Base-by-base conservation (phyloP, 2,888 invertebrate genomes). In the Papilio elwesi region DNA sequence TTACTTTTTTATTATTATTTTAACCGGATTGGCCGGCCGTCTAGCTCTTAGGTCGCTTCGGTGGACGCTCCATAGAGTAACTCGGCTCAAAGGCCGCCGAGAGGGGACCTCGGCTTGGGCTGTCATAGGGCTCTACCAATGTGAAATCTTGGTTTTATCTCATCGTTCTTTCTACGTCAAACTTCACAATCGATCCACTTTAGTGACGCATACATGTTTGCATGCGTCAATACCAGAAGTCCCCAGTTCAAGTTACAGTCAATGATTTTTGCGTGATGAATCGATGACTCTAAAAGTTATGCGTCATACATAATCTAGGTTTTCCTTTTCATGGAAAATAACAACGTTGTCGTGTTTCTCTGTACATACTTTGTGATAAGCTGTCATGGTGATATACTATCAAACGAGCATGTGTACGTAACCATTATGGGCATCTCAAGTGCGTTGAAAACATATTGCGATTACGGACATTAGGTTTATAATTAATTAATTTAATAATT, bases 211-310 rank as follows among this genome's bases (percentile, higher is more conserved):
- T 11, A 5, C 15, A n/a, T 62, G 9, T 9, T 15, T 10, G n/a
- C 9, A 13, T n/a, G 59, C 59, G 59, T 59, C 57, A 57, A 36
- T 36, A 55, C 16, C 55, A 59, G 53, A 59, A 59, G 38, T 36
- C 38, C 57, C 59, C 15, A 15, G 15, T n/a, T 6, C 6, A n/a
- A n/a, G 6, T 43, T 59, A n/a, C 43, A 59, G 15, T 36, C 12
- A 36, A 12, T 36, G 26, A 36, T 59, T 9, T 9, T 10, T n/a
- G 13, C 5, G 43, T 59, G 38, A 57, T 57, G 57, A 59, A 38
- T 59, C 38, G 38, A 59, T 59, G 57, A 36, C 13, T 12, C 38
- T 38, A 36, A 8, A 38, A 26, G 16, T 26, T 16, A 59, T 59
- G 57, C 13, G 57, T 59, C 57, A 59, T 59, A 38, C 2, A 0